Conservation (phyloP, 2,113 vertebrate species). For the Andinoacara biseriatus region DNA sequence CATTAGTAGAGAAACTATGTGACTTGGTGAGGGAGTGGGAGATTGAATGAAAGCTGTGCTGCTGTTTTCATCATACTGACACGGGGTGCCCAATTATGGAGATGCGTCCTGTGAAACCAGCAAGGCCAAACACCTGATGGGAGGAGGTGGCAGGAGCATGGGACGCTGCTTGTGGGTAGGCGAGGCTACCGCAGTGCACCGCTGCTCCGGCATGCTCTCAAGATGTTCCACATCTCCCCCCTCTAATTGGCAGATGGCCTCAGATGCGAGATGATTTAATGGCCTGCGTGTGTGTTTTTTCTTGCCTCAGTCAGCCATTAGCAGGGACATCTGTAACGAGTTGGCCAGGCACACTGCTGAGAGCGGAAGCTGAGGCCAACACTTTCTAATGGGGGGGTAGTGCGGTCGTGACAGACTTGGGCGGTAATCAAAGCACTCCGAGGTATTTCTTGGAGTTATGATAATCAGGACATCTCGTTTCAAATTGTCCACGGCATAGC, state of each 20-base stretch:
- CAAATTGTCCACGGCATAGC: constrained; percentile 24
- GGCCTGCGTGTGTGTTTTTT: constrained; percentile 70
- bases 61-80: constrained; percentile 64
- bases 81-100: constrained; percentile 67
- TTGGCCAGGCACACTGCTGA: constrained; percentile 73
- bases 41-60: constrained; percentile 43
- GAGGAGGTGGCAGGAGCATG: constrained; percentile 51
- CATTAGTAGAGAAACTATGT: constrained; percentile 24
- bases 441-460: constrained; percentile 52
- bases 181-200: constrained; percentile 65
- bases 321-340: constrained; percentile 81
- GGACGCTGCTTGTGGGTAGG: constrained; percentile 50
- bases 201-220: constrained; percentile 67
- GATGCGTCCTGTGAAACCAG: constrained; percentile 43
- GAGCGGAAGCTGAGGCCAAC: constrained; percentile 75
- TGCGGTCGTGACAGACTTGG: constrained; percentile 50
- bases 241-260: constrained; percentile 81
- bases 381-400: constrained; percentile 67
- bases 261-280: constrained; percentile 77
- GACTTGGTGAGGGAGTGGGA: constrained; percentile 33
- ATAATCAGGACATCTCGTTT: constrained; percentile 57
- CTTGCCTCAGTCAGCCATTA: constrained; percentile 80
- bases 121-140: constrained; percentile 65
- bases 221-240: constrained; percentile 78
- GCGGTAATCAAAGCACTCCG: constrained; percentile 64